Evolutionary conservation across 2,113 vertebrate genomes (phyloP).

Genomic region (Solenodon paradoxus): DNA sequence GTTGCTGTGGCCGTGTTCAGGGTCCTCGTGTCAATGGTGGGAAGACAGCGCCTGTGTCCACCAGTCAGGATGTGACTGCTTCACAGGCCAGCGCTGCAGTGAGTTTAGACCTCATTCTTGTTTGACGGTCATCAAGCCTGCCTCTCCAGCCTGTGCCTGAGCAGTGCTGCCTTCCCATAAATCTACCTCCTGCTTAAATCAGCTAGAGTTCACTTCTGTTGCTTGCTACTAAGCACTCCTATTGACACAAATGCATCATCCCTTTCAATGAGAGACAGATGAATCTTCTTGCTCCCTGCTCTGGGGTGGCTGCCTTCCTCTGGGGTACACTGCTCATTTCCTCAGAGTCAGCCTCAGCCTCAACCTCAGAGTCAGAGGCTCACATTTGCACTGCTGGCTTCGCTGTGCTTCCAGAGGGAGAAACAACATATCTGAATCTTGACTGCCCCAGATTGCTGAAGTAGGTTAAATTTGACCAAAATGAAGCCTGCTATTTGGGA

Average conservation of each 20-base stretch:
- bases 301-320: not conserved
- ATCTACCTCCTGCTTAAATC: not conserved
- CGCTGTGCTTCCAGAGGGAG: not conserved
- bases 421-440: not conserved
- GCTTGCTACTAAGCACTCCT: not conserved
- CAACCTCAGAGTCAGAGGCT: fast-evolving
- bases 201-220: not conserved
- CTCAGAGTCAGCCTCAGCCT: not conserved
- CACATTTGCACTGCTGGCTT: not conserved
- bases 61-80: not conserved
- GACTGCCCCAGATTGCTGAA: not conserved
- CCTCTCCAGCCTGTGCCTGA: not conserved
- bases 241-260: not conserved
- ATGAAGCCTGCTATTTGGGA: not conserved
- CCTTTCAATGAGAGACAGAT: not conserved
- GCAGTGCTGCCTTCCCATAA: not conserved
- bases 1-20: no score
- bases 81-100: fast-evolving
- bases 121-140: no score
- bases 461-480: not conserved
- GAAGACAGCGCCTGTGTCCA: not conserved
- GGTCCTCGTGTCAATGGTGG: fast-evolving
- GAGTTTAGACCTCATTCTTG: not conserved
- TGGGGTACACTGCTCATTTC: not conserved
- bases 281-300: no score